phyloP scores from a whole-genome alignment of 2,797 vertebrate genomes.

The Lacerta agilis region DNA sequence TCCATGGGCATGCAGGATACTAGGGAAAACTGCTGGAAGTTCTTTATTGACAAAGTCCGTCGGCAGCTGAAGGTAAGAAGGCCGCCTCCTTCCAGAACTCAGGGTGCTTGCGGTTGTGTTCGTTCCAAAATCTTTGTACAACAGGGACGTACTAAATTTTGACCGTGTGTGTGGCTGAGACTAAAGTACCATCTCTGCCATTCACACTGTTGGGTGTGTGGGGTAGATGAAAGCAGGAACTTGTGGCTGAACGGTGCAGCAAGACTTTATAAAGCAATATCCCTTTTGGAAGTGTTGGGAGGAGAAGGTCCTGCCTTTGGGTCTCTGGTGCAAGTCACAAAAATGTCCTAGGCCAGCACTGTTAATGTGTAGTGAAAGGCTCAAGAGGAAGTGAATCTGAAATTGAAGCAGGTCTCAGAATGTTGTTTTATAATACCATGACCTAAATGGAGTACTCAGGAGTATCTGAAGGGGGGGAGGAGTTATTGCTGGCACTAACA shows the following conservation, averaged over 20 bases:
- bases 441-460: neutral
- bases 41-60: slow-evolving; percentile 81
- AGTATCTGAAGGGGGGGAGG: neutral
- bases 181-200: neutral
- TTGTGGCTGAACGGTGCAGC: neutral
- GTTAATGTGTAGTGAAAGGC: neutral
- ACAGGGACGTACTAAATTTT: neutral
- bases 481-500: neutral
- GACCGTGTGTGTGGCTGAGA: fast-evolving
- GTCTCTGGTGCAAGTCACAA: neutral
- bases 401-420: neutral
- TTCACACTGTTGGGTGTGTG: neutral
- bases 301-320: neutral
- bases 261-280: neutral
- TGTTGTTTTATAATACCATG: neutral
- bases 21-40: slow-evolving; percentile 80
- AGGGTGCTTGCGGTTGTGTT: neutral
- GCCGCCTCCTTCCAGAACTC: neutral
- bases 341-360: neutral
- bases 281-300: neutral
- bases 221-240: neutral
- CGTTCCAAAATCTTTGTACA: neutral
- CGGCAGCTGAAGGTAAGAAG: slow-evolving; percentile 78
- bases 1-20: slow-evolving; percentile 72
- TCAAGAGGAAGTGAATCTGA: neutral